These are phyloP conservation scores for Cynoglossus semilaevis DNA, from an alignment of 2,113 vertebrate species.

Conservation along the genomic window DNA sequence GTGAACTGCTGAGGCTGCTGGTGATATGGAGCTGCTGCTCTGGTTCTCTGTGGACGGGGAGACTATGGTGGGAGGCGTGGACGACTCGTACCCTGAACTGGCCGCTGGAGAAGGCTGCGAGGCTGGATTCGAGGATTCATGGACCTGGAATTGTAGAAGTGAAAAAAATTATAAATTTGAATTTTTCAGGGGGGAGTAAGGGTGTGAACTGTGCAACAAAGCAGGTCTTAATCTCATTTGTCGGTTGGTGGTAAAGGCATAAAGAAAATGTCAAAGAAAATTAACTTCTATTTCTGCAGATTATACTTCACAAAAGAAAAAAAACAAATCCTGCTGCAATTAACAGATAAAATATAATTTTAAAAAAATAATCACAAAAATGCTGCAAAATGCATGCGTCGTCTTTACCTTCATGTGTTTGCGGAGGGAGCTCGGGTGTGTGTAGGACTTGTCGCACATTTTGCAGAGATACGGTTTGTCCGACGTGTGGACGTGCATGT, in stretches of 20 bases:
- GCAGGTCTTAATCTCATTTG: constrained; percentile 52
- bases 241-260: constrained; percentile 42
- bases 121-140: constrained; percentile 91
- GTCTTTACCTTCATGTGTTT: constrained; percentile 97
- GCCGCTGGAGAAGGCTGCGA: constrained; percentile 97
- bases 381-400: neutral
- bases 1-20: constrained; percentile 93
- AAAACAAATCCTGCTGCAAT: neutral
- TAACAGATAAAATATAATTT: too few relatives aligned
- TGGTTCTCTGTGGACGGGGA: constrained; percentile 98
- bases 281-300: constrained; percentile 32
- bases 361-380: neutral
- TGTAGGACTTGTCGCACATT: constrained; percentile 99
- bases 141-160: constrained; percentile 80
- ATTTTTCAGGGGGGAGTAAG: too few relatives aligned
- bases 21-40: constrained; percentile 95
- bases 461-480: constrained; percentile 99
- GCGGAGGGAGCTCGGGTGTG: constrained; percentile 96
- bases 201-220: constrained; percentile 18
- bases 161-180: too few relatives aligned
- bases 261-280: constrained; percentile 47
- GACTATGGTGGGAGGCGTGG: constrained; percentile 97
- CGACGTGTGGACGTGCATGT: constrained; percentile 99
- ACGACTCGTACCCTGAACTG: constrained; percentile 98
- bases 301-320: neutral